These are phyloP conservation scores for Columba janthina DNA, from an alignment of 2,113 vertebrate species.

Conservation along the genomic window DNA sequence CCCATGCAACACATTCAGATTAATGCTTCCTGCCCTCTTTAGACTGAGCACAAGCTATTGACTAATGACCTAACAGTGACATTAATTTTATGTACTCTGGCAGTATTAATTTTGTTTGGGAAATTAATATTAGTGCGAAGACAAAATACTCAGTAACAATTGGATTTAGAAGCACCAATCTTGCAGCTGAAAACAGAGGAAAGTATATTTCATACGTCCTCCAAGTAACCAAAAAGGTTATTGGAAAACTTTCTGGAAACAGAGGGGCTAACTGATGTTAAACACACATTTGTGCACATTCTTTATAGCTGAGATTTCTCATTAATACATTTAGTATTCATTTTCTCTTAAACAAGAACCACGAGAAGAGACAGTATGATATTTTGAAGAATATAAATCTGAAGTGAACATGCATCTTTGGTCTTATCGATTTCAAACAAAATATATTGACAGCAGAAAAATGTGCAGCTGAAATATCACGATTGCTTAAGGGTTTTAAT, in stretches of 20 bases:
- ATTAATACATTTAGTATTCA: slow-evolving; percentile 16
- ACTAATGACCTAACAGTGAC: slow-evolving; percentile 58
- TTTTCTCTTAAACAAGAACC: slow-evolving; percentile 50
- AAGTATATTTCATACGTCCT: neutral
- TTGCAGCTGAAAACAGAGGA: slow-evolving; percentile 14
- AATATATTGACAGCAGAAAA: neutral
- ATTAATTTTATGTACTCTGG: slow-evolving; percentile 44
- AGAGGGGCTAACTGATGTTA: neutral
- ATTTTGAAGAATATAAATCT: slow-evolving; percentile 35
- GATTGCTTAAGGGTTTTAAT: neutral
- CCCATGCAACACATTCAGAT: neutral
- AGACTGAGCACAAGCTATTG: slow-evolving; percentile 40
- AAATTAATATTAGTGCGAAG: slow-evolving; percentile 31
- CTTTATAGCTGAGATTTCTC: neutral
- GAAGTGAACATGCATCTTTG: slow-evolving; percentile 21
- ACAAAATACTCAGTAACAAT: slow-evolving; percentile 18
- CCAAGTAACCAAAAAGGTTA: neutral
- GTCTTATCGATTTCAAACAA: slow-evolving; percentile 14
- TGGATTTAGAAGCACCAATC: slow-evolving; percentile 37
- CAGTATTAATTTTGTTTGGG: slow-evolving; percentile 37
- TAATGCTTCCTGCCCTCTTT: slow-evolving; percentile 44
- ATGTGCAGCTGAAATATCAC: slow-evolving; percentile 1
- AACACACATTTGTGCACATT: slow-evolving; percentile 7
- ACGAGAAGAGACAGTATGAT: neutral
- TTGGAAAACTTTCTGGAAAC: slow-evolving; percentile 50